These are phyloP conservation scores for Castor canadensis DNA, from an alignment of 2,113 vertebrate genomes.

Conservation along the genomic window DNA sequence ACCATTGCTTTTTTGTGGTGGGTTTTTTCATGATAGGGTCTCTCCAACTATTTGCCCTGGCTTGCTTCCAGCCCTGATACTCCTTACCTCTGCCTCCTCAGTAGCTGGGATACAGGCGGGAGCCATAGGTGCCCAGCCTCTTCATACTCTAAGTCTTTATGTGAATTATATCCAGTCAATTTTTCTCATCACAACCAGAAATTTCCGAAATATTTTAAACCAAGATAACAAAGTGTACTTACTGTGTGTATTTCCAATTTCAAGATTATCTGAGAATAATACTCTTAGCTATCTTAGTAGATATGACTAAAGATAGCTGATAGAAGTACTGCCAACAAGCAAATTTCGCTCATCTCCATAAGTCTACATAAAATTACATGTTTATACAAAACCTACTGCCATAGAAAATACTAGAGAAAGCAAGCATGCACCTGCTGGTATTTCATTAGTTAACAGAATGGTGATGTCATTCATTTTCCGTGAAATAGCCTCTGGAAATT, in stretches of 20 bases:
- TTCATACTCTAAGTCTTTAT: background rate
- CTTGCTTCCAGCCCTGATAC: too few relatives aligned
- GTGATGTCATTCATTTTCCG: background rate
- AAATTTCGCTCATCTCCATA: background rate
- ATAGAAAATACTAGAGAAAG: slow-evolving; percentile 21
- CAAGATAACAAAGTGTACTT: background rate
- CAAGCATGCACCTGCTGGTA: background rate
- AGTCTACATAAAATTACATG: background rate
- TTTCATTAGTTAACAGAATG: background rate
- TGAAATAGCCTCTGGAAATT: slow-evolving; percentile 47
- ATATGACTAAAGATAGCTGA: background rate
- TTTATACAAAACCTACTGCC: background rate
- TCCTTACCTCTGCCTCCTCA: too few relatives aligned
- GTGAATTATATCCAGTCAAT: background rate
- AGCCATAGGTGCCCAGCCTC: too few relatives aligned
- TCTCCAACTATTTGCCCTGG: too few relatives aligned
- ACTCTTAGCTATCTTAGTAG: background rate
- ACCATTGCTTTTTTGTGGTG: too few relatives aligned
- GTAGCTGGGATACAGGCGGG: too few relatives aligned
- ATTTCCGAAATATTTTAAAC: slow-evolving; percentile 23
- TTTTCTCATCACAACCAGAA: background rate
- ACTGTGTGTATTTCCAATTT: background rate
- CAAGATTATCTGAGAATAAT: slow-evolving; percentile 3
- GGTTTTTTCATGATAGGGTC: too few relatives aligned
- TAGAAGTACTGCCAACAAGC: background rate